phyloP scores from a whole-genome alignment of 1,140 invertebrate species.

The Drosophila rhopaloa region DNA sequence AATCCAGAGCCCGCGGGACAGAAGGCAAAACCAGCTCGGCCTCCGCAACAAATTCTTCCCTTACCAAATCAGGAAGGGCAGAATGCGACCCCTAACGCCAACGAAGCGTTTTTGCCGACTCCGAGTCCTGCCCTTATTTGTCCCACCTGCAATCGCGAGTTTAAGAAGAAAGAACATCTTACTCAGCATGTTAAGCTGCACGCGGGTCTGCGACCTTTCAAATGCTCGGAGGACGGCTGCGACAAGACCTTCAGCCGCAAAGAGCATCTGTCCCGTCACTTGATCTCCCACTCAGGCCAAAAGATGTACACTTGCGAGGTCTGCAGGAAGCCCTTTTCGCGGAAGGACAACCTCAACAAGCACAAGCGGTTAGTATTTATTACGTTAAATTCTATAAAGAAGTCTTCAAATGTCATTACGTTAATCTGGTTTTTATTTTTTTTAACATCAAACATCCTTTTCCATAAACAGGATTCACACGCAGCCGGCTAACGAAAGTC shows the following conservation, averaged over 20 bases:
- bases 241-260: constrained; percentile 90
- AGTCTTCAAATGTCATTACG: no score
- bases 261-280: constrained; percentile 89
- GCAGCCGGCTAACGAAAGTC: constrained; percentile 87
- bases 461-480: constrained; percentile 61
- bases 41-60: constrained; percentile 26
- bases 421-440: background rate
- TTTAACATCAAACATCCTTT: background rate
- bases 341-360: constrained; percentile 91
- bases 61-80: constrained; percentile 13
- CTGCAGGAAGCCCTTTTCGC: constrained; percentile 91
- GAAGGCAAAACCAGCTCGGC: constrained; percentile 10
- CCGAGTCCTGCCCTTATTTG: constrained; percentile 42
- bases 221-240: constrained; percentile 87
- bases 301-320: constrained; percentile 91
- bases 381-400: background rate
- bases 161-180: constrained; percentile 90
- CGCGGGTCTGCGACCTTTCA: constrained; percentile 88
- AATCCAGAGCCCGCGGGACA: background rate
- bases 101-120: constrained; percentile 23
- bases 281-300: constrained; percentile 90
- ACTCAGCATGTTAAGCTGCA: constrained; percentile 90
- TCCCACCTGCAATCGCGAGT: constrained; percentile 88
- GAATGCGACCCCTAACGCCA: constrained; percentile 3
- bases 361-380: constrained; percentile 86